Conservation (phyloP, 2,888 invertebrate species). For the Phytoseiulus persimilis region DNA sequence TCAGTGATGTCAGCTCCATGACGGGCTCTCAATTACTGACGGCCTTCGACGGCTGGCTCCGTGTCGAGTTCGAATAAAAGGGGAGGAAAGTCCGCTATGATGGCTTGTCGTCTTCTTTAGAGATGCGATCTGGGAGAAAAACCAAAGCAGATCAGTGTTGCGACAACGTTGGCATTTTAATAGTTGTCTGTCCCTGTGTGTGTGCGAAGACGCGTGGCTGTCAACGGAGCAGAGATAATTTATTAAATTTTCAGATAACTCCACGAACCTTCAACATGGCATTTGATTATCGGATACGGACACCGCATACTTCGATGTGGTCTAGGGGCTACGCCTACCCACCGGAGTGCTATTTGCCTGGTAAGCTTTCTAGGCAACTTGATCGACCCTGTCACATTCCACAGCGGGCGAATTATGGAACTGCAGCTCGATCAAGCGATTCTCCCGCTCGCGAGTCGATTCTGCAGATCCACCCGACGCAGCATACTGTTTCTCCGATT, state of each 20-base stretch:
- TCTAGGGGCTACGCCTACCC: not conserved
- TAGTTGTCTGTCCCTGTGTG: not conserved
- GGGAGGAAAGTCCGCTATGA: not conserved
- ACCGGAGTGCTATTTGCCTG: not conserved
- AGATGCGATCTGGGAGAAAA: not conserved
- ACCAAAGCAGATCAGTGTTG: not conserved
- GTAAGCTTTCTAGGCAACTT: not conserved
- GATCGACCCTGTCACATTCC: not conserved
- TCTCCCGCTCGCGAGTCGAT: no score
- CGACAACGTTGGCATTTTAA: not conserved
- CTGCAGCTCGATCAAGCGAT: no score
- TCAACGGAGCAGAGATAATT: not conserved
- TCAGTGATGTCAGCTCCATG: not conserved
- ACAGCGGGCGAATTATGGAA: no score
- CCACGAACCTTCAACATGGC: not conserved
- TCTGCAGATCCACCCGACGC: no score
- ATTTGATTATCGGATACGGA: not conserved
- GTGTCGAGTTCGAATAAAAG: not conserved
- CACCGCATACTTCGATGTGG: not conserved
- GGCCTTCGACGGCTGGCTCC: not conserved
- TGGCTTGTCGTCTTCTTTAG: not conserved
- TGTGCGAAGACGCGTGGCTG: not conserved
- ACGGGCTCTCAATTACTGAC: not conserved
- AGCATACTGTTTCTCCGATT: no score
- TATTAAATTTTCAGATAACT: slow-evolving; percentile 5